phyloP scores from a whole-genome alignment of 2,113 vertebrate species.

The Sardina pilchardus region DNA sequence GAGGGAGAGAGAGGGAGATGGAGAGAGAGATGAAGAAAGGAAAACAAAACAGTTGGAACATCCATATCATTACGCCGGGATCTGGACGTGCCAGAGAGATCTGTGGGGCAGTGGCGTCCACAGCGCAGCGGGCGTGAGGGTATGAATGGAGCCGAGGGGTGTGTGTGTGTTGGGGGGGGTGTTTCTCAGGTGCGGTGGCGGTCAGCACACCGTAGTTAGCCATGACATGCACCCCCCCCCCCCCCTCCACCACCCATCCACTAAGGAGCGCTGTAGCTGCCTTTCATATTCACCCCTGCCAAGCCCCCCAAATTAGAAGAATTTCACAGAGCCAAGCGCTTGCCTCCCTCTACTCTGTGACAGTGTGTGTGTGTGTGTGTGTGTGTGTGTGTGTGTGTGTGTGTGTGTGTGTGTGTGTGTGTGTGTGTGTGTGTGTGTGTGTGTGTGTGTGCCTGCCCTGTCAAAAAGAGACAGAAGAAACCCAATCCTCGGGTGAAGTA shows the following conservation, averaged over 20 bases:
- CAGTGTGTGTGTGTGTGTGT: not conserved
- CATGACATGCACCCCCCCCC: too few species aligned
- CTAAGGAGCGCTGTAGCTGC: too few species aligned
- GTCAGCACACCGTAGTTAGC: not conserved
- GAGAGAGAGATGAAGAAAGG: not conserved
- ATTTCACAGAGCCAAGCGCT: not conserved
- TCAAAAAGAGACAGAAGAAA: constrained; percentile 13
- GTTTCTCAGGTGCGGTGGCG: too few species aligned
- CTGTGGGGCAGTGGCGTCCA: not conserved
- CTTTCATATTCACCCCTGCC: not conserved
- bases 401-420: not conserved
- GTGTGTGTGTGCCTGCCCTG: not conserved
- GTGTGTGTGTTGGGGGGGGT: not conserved
- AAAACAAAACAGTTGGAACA: not conserved
- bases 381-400: not conserved
- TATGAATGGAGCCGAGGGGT: not conserved
- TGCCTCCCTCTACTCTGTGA: not conserved
- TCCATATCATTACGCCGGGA: not conserved
- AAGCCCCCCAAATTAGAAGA: not conserved
- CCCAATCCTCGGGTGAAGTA: not conserved
- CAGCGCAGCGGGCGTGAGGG: not conserved
- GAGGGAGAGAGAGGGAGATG: not conserved
- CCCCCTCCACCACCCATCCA: not conserved
- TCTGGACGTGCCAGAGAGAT: not conserved
- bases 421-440: not conserved